These are phyloP conservation scores for Halcyon senegalensis DNA, from an alignment of 2,113 vertebrate genomes.

Conservation along the genomic window DNA sequence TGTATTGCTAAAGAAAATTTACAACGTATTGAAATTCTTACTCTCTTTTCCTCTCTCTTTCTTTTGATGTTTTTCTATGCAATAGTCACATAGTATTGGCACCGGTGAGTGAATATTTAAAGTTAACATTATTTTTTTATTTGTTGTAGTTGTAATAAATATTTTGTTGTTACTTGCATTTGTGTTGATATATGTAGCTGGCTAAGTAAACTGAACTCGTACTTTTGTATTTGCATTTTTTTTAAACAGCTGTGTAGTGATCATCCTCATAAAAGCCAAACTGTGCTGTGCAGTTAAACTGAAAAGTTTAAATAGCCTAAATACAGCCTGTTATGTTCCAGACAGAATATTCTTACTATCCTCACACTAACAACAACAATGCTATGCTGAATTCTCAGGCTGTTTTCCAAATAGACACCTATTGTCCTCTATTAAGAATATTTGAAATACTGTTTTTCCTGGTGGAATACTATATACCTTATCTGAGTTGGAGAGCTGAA, in stretches of 20 bases:
- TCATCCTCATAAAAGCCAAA: not conserved
- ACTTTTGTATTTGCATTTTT: not conserved
- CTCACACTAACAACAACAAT: not conserved
- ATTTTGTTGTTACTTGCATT: not conserved
- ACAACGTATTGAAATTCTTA: not conserved
- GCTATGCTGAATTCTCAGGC: not conserved
- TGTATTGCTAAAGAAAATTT: not conserved
- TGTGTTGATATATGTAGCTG: not conserved
- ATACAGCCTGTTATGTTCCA: not conserved
- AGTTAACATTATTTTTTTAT: not conserved
- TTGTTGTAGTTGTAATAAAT: not conserved
- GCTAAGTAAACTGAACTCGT: not conserved
- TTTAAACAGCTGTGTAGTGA: not conserved
- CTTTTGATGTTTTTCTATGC: conserved; percentile 6
- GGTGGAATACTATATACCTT: not conserved
- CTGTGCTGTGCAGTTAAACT: not conserved
- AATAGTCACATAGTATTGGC: conserved; percentile 13
- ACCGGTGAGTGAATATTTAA: conserved; percentile 36
- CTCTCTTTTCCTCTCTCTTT: conserved; percentile 19
- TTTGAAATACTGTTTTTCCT: not conserved
- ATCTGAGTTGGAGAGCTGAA: not conserved
- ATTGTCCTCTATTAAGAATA: not conserved
- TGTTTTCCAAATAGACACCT: not conserved
- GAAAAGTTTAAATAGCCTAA: not conserved
- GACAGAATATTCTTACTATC: not conserved